Conservation (phyloP, 2,113 vertebrate species). For the Xerus inauris region DNA sequence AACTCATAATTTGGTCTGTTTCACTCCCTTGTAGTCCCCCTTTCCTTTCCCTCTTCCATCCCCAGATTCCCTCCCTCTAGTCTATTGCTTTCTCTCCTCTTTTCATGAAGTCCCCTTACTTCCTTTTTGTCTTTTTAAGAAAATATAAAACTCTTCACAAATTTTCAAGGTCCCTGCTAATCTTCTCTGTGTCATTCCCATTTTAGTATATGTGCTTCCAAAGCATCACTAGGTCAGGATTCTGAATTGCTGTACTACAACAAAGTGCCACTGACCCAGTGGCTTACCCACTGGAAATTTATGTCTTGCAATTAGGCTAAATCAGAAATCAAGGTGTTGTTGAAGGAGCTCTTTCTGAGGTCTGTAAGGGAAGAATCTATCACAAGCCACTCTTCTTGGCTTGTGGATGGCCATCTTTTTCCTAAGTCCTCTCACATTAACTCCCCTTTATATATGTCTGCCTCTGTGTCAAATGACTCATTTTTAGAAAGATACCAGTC, state of each 20-base stretch:
- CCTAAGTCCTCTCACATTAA: not conserved
- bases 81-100: too few species aligned
- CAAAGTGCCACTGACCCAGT: not conserved
- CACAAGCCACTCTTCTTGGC: not conserved
- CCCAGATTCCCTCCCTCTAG: too few species aligned
- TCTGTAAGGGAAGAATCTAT: not conserved
- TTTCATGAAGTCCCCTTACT: too few species aligned
- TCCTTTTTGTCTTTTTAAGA: too few species aligned
- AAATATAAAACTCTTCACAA: too few species aligned
- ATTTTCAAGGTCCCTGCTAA: too few species aligned
- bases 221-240: not conserved
- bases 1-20: too few species aligned
- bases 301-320: not conserved
- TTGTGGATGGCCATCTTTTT: not conserved
- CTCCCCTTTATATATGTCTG: not conserved
- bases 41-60: too few species aligned
- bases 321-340: not conserved
- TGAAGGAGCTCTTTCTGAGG: not conserved
- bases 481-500: not conserved
- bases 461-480: not conserved
- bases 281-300: not conserved
- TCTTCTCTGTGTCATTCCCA: too few species aligned
- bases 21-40: too few species aligned
- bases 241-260: not conserved
- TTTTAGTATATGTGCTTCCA: too few species aligned